Evolutionary conservation across 2,888 invertebrate species (phyloP), one percentile per base, ranked within the genome.

Genomic region (Meliscaeva auricollis): DNA sequence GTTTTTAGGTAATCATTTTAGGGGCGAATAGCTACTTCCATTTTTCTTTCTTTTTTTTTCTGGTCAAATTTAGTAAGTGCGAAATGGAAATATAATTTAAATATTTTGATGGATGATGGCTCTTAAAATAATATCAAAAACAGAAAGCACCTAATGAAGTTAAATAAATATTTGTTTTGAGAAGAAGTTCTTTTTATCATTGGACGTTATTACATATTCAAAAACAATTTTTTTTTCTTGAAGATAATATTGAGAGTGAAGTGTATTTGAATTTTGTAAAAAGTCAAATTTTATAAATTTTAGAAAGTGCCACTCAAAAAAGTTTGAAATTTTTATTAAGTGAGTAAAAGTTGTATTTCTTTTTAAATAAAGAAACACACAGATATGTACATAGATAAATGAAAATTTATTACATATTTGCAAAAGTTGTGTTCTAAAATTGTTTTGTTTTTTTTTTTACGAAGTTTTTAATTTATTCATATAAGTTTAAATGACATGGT

Each of bases 91-190:
- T 38, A 41, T 68, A 52, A 46, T 54, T 60, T 46, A 46, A 64
- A 46, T 46, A n/a, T 64, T 64, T 46, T 64, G 64, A 64, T 64
- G 64, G 46, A 64, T 64, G 62, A 46, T 64, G 41, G 20, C 44
- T 68, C 11, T 35, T 32, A 68, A 50, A 15, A 32, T 26, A 2
- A 17, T 20, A 35, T 68, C 50, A 35, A 2, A 26, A 26, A 26
- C 26, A 38, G 41, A n/a, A 26, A 6, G n/a, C 11, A 50, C 1
- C 20, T 44, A 26, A 68, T 13, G 64, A 66, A 48, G 64, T 66
- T 50, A 68, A 50, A 46, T 44, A 7, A 13, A 30, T 30, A 26
- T 44, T 46, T 41, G n/a, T 44, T 7, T 26, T 15, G 6, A 15
- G 17, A 30, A 13, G 46, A 26, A 11, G 9, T 7, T 7, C 15